These are phyloP conservation scores for Autographa gamma DNA, from an alignment of 2,888 invertebrate genomes.

Conservation along the genomic window DNA sequence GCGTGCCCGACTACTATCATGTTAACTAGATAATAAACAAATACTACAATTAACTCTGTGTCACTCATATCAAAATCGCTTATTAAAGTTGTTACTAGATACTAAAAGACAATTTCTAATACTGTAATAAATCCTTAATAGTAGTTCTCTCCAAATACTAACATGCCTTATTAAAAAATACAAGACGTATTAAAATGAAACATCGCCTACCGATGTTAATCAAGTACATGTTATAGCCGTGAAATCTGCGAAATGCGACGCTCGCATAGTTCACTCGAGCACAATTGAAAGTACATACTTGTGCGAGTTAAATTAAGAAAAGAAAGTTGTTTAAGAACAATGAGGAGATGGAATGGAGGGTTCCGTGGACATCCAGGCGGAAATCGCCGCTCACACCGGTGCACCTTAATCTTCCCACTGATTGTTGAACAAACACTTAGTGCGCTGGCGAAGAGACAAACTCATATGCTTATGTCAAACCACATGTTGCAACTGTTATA, in stretches of 20 bases:
- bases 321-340: constrained; percentile 75
- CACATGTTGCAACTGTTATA: constrained; percentile 8
- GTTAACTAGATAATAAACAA: constrained; percentile 37
- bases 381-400: constrained; percentile 57
- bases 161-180: neutral
- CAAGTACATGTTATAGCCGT: constrained; percentile 24
- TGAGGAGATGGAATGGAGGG: constrained; percentile 56
- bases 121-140: neutral
- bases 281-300: constrained; percentile 58
- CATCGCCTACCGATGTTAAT: constrained; percentile 25
- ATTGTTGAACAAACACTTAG: constrained; percentile 16
- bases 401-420: constrained; percentile 28
- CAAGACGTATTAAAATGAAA: constrained; percentile 4
- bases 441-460: constrained; percentile 14
- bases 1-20: constrained; percentile 52
- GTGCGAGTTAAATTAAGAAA: constrained; percentile 71
- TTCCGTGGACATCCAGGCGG: constrained; percentile 51
- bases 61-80: constrained; percentile 10
- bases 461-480: constrained; percentile 28
- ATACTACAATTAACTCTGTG: constrained; percentile 32
- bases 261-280: constrained; percentile 61
- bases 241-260: constrained; percentile 49
- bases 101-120: constrained; percentile 15
- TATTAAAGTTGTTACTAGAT: neutral
- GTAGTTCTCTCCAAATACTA: constrained; percentile 5